These are phyloP conservation scores for Eubucco bourcierii DNA, from an alignment of 2,113 vertebrate genomes.

Conservation along the genomic window DNA sequence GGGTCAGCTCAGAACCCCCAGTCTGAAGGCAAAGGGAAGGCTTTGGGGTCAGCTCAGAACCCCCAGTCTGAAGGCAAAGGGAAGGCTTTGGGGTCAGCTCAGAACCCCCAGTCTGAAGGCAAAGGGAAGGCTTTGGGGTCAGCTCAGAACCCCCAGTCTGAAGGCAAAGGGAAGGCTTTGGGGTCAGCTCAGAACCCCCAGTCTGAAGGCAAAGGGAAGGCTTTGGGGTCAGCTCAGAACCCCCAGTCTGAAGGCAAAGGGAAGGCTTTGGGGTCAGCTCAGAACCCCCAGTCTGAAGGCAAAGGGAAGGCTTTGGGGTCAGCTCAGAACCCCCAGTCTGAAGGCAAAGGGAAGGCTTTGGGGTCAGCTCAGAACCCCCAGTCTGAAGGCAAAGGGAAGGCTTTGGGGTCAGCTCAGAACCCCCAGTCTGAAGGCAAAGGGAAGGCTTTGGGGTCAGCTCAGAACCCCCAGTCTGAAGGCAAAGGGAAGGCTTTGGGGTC, in stretches of 20 bases:
- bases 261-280: neutral
- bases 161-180: too few relatives aligned
- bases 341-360: too few relatives aligned
- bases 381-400: too few relatives aligned
- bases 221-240: neutral
- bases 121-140: neutral
- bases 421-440: too few relatives aligned
- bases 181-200: neutral
- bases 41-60: neutral
- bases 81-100: neutral
- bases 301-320: neutral
- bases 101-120: neutral
- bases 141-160: neutral
- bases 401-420: neutral
- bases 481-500: neutral
- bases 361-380: neutral
- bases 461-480: neutral
- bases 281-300: neutral
- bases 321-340: neutral
- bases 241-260: too few relatives aligned
- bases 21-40: too few relatives aligned
- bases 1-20: neutral
- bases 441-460: neutral
- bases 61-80: too few relatives aligned
- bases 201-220: neutral